A percentile compares a stretch with the other conserved stretches of the same genome.
These are phyloP conservation scores for Hippocampus guttulatus DNA, from an alignment of 2,113 vertebrate genomes.

Conservation along the genomic window DNA sequence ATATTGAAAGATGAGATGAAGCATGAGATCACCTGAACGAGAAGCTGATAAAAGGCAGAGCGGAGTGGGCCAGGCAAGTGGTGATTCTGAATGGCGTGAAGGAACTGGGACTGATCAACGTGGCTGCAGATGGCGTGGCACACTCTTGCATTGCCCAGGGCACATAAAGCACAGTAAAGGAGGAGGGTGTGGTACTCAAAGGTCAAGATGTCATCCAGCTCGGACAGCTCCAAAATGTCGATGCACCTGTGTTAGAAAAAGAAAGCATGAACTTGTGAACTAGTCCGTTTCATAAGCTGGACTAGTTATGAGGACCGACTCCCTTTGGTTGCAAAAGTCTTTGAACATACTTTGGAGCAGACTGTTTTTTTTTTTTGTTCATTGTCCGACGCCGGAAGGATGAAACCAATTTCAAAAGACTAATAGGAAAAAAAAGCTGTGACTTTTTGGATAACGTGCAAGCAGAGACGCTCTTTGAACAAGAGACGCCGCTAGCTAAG, in stretches of 20 bases:
- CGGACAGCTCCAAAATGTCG: slow-evolving; percentile 89
- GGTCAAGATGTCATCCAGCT: slow-evolving; percentile 80
- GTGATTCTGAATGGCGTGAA: slow-evolving; percentile 85
- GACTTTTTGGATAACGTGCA: background rate
- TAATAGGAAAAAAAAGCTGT: background rate
- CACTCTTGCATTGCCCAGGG: slow-evolving; percentile 86
- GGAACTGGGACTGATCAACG: slow-evolving; percentile 86
- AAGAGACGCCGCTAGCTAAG: background rate
- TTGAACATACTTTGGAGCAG: background rate
- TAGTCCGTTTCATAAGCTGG: background rate
- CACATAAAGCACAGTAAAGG: slow-evolving; percentile 87
- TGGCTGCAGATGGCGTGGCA: slow-evolving; percentile 90
- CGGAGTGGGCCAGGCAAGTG: slow-evolving; percentile 83
- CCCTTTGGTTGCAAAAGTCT: background rate
- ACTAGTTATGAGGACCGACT: background rate
- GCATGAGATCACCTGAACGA: slow-evolving; percentile 70
- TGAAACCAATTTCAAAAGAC: background rate
- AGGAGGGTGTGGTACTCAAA: slow-evolving; percentile 89
- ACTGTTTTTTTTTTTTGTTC: background rate
- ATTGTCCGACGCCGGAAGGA: background rate
- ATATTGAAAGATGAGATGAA: background rate
- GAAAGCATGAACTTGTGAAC: background rate
- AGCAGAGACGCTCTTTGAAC: background rate
- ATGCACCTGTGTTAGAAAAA: slow-evolving; percentile 72
- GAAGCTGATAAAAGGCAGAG: slow-evolving; percentile 85